These are phyloP conservation scores for Edolisoma coerulescens DNA, from an alignment of 2,113 vertebrate genomes.

Conservation along the genomic window DNA sequence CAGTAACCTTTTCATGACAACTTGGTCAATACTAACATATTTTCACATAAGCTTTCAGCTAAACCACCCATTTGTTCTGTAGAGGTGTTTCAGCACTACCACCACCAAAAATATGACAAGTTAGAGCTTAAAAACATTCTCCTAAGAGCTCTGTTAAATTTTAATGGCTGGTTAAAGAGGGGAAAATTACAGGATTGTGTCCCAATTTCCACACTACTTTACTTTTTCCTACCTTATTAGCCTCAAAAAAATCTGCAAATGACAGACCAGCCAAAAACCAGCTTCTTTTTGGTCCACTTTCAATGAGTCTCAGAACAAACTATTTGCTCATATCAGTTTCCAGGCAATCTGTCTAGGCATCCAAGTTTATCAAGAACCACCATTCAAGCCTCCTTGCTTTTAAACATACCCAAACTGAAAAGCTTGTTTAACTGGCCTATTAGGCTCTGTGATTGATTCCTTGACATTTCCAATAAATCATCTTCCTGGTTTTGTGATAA, in stretches of 20 bases:
- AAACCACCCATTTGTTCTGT: background rate
- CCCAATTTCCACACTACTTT: background rate
- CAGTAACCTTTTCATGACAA: background rate
- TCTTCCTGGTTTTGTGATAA: background rate
- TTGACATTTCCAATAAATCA: background rate
- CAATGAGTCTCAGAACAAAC: background rate
- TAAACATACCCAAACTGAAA: background rate
- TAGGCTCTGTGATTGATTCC: background rate
- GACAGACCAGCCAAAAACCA: background rate
- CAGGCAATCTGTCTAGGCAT: background rate
- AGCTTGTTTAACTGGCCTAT: background rate
- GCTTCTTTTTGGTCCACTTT: background rate
- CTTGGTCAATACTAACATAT: background rate
- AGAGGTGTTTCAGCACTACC: background rate
- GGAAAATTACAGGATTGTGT: background rate
- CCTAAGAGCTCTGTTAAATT: background rate
- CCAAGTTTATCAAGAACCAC: background rate
- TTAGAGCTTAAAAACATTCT: background rate
- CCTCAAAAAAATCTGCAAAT: background rate
- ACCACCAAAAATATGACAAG: background rate
- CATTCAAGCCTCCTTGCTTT: background rate
- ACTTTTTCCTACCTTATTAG: background rate
- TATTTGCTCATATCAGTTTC: conserved; percentile 2
- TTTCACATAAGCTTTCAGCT: background rate
- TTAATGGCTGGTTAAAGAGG: background rate